Conservation (phyloP, 1,140 invertebrate genomes). For the Leptinotarsa undecemlineata region DNA sequence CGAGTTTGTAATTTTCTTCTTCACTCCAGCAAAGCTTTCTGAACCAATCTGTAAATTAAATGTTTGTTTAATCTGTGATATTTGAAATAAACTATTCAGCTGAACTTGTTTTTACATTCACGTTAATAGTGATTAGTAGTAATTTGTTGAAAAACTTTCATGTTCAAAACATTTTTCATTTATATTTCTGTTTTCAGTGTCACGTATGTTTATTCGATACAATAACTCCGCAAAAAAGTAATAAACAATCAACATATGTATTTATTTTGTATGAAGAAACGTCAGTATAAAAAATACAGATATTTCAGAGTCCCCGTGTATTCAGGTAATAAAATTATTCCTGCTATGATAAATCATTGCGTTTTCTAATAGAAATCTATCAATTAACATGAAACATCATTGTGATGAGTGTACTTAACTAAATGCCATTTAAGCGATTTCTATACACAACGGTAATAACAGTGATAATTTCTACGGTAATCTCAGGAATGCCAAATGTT, state of each 20-base stretch:
- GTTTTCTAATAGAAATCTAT: conserved; percentile 8
- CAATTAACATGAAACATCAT: background rate
- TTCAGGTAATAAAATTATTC: background rate
- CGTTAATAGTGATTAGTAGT: too few species aligned
- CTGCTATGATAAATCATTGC: background rate
- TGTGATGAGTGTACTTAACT: background rate
- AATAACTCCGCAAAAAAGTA: too few species aligned
- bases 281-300: too few species aligned
- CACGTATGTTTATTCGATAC: too few species aligned
- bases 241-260: too few species aligned
- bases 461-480: background rate
- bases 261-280: too few species aligned
- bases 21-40: background rate
- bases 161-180: too few species aligned
- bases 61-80: too few species aligned
- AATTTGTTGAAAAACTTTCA: too few species aligned
- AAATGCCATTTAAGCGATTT: background rate
- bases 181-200: too few species aligned
- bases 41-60: background rate
- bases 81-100: too few species aligned
- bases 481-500: background rate
- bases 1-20: conserved; percentile 2
- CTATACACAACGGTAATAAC: background rate
- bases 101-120: too few species aligned
- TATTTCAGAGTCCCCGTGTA: background rate